Evolutionary conservation across 2,113 vertebrate genomes (phyloP).

Genomic region (Cottus gobio): DNA sequence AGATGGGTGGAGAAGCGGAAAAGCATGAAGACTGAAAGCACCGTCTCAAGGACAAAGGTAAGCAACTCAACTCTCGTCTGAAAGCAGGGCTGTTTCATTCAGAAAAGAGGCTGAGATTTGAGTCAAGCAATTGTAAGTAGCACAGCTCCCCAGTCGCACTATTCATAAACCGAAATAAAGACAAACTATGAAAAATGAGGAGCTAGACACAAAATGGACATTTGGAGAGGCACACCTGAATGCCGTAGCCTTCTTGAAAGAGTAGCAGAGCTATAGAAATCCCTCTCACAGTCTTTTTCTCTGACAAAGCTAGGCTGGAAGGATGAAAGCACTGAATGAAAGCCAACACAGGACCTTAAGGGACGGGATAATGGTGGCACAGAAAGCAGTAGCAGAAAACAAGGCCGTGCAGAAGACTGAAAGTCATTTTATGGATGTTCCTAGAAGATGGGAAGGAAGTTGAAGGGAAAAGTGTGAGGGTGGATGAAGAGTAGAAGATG

Average conservation of each 20-base stretch:
- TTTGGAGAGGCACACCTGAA: conserved; percentile 63
- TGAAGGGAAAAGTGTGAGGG: conserved; percentile 34
- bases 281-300: conserved; percentile 46
- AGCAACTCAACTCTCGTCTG: conserved; percentile 60
- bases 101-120: conserved; percentile 32
- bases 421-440: conserved; percentile 54
- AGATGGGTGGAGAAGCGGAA: conserved; percentile 20
- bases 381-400: conserved; percentile 51
- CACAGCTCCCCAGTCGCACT: conserved; percentile 37
- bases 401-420: conserved; percentile 22
- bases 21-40: conserved; percentile 46
- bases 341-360: conserved; percentile 60
- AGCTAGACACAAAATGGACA: conserved; percentile 69
- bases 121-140: conserved; percentile 60
- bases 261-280: conserved; percentile 59
- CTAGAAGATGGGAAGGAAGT: conserved; percentile 33
- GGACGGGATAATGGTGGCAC: conserved; percentile 56
- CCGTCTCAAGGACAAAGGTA: conserved; percentile 63
- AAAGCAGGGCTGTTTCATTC: conserved; percentile 61
- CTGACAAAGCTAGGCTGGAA: conserved; percentile 50
- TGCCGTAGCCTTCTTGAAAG: conserved; percentile 58
- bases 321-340: conserved; percentile 69
- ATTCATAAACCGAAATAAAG: conserved; percentile 45
- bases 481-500: conserved; percentile 20
- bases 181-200: conserved; percentile 57